Evolutionary conservation across 2,797 vertebrate genomes (phyloP).

Genomic region (Falco concolor): DNA sequence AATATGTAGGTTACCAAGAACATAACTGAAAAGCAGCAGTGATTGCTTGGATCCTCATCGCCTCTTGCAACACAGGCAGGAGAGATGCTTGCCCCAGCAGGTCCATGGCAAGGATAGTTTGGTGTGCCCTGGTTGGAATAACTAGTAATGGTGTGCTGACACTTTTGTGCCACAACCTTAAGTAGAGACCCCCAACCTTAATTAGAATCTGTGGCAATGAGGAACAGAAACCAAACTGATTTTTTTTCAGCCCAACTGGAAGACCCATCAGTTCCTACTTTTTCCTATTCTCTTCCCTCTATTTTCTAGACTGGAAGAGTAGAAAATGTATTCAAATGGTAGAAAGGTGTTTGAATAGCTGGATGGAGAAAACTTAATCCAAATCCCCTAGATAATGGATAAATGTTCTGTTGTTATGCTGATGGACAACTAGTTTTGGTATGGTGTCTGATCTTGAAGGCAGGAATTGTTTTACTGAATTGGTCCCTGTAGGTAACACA

Average conservation of each 20-base stretch:
- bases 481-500: background rate
- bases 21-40: background rate
- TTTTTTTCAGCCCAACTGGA: background rate
- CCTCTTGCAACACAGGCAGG: background rate
- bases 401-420: background rate
- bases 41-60: background rate
- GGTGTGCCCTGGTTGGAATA: background rate
- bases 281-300: background rate
- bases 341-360: background rate
- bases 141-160: background rate
- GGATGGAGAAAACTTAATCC: background rate
- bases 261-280: background rate
- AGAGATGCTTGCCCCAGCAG: background rate
- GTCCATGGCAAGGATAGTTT: background rate
- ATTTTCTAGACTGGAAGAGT: background rate
- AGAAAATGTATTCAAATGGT: background rate
- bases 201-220: background rate
- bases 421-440: background rate
- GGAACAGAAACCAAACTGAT: background rate
- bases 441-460: background rate
- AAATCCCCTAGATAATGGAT: background rate
- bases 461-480: background rate
- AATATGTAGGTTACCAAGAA: background rate
- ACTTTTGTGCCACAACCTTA: background rate
- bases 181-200: background rate